Evolutionary conservation across 1,140 invertebrate genomes (phyloP).

Genomic region (Conus betulinus): DNA sequence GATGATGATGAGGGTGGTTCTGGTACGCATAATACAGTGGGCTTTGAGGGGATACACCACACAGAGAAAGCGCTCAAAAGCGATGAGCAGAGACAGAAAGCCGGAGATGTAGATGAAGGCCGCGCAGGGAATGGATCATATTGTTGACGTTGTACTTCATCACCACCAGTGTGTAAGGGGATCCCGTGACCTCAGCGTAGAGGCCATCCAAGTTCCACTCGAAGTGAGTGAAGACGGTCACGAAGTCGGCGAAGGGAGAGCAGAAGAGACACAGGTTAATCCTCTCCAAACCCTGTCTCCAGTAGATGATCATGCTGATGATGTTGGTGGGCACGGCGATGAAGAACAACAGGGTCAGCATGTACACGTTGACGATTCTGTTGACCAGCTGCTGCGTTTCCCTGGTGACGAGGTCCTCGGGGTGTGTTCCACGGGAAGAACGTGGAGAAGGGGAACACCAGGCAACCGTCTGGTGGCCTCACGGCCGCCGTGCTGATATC

Average conservation of each 20-base stretch:
- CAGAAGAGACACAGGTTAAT: slow-evolving; percentile 34
- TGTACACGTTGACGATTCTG: slow-evolving; percentile 27
- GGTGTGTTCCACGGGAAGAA: not conserved
- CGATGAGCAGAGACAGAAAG: slow-evolving; percentile 36
- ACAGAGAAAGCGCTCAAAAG: slow-evolving; percentile 37
- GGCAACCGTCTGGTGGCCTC: not conserved
- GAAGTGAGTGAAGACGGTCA: slow-evolving; percentile 10
- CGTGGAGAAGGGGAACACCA: slow-evolving; percentile 9
- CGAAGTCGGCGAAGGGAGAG: slow-evolving; percentile 14
- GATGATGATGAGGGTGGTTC: slow-evolving; percentile 19
- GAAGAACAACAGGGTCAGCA: slow-evolving; percentile 31
- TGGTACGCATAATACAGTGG: not conserved
- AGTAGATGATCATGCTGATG: slow-evolving; percentile 34
- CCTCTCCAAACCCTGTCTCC: slow-evolving; percentile 20
- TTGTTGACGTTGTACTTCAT: slow-evolving; percentile 29
- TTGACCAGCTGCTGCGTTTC: slow-evolving; percentile 12
- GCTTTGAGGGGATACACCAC: slow-evolving; percentile 22
- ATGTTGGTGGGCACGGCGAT: slow-evolving; percentile 30
- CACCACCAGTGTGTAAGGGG: slow-evolving; percentile 8
- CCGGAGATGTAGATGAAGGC: slow-evolving; percentile 37
- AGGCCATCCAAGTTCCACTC: slow-evolving; percentile 29
- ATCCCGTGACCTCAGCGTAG: slow-evolving; percentile 17
- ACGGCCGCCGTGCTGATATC: not conserved
- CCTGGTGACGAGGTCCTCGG: slow-evolving; percentile 27
- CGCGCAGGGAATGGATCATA: slow-evolving; percentile 25